Evolutionary conservation across 2,888 invertebrate species (phyloP).

Genomic region (Cantharis flavilabris): DNA sequence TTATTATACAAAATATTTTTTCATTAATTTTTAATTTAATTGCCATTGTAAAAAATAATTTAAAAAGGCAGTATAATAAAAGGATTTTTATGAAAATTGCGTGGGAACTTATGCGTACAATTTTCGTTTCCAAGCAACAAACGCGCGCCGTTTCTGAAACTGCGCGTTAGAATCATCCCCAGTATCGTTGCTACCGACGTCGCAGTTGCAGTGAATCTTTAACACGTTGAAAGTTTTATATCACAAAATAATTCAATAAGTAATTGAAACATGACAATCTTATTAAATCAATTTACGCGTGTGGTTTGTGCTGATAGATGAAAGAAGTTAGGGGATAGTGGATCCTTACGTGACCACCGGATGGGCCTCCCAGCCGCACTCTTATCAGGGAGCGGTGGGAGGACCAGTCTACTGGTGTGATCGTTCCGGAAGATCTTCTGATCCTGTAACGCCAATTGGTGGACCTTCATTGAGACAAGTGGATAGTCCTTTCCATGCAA

Average conservation of each 20-base stretch:
- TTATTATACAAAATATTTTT: background rate
- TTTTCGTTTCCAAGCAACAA: conserved; percentile 41
- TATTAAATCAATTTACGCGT: background rate
- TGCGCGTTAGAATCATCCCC: conserved; percentile 37
- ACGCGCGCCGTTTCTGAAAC: conserved; percentile 37
- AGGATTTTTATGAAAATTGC: conserved; percentile 7
- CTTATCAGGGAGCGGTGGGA: conserved; percentile 45
- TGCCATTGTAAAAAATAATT: background rate
- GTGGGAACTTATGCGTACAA: conserved; percentile 26
- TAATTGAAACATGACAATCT: background rate
- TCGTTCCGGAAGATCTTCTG: conserved; percentile 54
- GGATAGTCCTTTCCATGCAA: conserved; percentile 59
- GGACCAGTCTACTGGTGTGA: conserved; percentile 49
- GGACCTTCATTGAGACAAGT: conserved; percentile 55
- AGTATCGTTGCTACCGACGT: conserved; percentile 30
- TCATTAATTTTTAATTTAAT: conserved; percentile 1
- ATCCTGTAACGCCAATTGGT: conserved; percentile 59
- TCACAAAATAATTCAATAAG: background rate
- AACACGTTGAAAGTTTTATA: conserved; percentile 14
- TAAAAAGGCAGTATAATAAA: background rate
- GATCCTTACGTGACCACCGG: conserved; percentile 59
- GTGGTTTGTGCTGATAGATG: background rate
- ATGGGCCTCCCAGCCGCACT: conserved; percentile 49
- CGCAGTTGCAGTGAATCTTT: conserved; percentile 36
- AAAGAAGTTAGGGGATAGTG: conserved; percentile 46